phyloP scores from a whole-genome alignment of 2,797 vertebrate species.

The Vireo griseus region DNA sequence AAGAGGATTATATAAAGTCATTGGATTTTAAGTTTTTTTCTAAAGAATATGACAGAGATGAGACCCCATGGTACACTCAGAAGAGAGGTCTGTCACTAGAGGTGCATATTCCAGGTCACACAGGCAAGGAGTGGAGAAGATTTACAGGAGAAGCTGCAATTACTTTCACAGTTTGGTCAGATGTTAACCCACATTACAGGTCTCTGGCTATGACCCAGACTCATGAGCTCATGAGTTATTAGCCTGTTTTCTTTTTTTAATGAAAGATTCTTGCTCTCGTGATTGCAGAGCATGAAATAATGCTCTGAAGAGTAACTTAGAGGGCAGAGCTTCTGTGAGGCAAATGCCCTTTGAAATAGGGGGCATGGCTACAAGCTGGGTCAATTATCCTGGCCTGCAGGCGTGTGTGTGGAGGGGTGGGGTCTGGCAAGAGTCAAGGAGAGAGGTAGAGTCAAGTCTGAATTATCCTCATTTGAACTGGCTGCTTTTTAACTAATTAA shows the following conservation, averaged over 20 bases:
- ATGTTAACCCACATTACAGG: conserved; percentile 9
- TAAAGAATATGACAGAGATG: background rate
- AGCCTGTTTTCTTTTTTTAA: background rate
- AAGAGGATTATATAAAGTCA: background rate
- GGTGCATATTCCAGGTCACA: background rate
- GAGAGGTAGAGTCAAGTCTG: background rate
- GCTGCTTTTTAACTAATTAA: background rate
- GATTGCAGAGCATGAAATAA: background rate
- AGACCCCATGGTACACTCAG: background rate
- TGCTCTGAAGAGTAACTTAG: background rate
- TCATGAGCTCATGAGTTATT: background rate
- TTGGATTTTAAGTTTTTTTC: background rate
- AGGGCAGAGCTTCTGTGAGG: background rate
- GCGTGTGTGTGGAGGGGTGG: background rate
- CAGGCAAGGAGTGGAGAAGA: background rate
- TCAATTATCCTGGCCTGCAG: background rate
- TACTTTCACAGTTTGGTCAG: conserved; percentile 23
- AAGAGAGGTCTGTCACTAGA: background rate
- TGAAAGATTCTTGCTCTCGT: background rate
- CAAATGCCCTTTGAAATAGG: background rate
- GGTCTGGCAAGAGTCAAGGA: background rate
- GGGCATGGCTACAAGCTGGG: background rate
- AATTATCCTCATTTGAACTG: conserved; percentile 1
- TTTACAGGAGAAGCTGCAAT: background rate
- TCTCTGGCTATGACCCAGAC: background rate